Evolutionary conservation across 2,888 invertebrate species (phyloP).

Genomic region (Elgonia sp.): DNA sequence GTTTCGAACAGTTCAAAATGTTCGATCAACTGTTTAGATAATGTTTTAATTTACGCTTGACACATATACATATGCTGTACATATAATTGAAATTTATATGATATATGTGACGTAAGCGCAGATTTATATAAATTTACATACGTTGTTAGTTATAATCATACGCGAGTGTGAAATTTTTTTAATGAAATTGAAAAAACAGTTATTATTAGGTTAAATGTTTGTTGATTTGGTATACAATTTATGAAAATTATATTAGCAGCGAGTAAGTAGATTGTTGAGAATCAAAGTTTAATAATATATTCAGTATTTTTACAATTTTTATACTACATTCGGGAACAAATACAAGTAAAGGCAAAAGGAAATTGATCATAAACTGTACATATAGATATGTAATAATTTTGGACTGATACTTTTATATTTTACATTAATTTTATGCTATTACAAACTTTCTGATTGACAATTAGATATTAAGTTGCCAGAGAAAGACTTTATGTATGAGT

Average conservation of each 20-base stretch:
- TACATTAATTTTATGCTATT: not conserved
- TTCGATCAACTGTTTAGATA: not conserved
- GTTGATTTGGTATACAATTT: not conserved
- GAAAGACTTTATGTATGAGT: conserved; percentile 4
- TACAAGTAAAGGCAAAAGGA: not conserved
- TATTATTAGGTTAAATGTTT: not conserved
- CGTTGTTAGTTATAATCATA: conserved; percentile 4
- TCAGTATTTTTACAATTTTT: conserved; percentile 48
- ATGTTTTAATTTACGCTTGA: conserved; percentile 31
- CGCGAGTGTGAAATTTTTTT: too few species aligned
- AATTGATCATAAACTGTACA: not conserved
- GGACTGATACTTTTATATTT: conserved; percentile 10
- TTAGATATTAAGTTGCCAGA: not conserved
- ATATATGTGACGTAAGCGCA: conserved; percentile 35
- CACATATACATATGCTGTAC: conserved; percentile 37
- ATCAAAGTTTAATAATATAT: conserved; percentile 15
- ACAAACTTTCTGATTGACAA: not conserved
- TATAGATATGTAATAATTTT: not conserved
- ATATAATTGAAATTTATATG: conserved; percentile 37
- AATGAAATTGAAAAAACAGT: not conserved
- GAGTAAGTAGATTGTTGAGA: not conserved
- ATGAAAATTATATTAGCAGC: not conserved
- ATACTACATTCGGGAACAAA: conserved; percentile 3
- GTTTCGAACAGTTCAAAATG: not conserved
- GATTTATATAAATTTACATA: conserved; percentile 6